phyloP scores from a whole-genome alignment of 2,797 vertebrate genomes.

The Fundulus diaphanus region DNA sequence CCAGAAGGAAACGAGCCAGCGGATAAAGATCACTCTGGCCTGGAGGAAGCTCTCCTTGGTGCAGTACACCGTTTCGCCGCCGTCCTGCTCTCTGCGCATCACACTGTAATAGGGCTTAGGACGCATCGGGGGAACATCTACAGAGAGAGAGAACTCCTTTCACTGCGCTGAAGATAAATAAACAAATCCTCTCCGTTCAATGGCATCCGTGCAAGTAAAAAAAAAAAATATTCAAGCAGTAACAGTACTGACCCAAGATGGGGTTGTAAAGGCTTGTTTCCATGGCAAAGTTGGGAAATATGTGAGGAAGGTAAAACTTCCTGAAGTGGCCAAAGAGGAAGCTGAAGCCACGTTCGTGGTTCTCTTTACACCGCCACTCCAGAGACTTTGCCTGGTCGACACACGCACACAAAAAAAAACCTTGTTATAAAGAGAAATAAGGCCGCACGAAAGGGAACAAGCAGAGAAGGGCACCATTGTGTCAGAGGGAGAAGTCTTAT shows the following conservation, averaged over 20 bases:
- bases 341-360: conserved; percentile 97
- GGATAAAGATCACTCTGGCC: conserved; percentile 95
- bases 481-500: conserved; percentile 47
- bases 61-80: conserved; percentile 91
- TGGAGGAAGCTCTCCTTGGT: conserved; percentile 98
- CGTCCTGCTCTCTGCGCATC: conserved; percentile 93
- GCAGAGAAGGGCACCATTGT: conserved; percentile 72
- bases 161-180: not conserved
- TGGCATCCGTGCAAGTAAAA: not conserved
- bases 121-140: conserved; percentile 95
- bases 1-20: conserved; percentile 99
- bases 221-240: not conserved
- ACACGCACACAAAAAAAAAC: conserved; percentile 38
- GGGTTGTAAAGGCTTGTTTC: conserved; percentile 96
- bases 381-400: conserved; percentile 92
- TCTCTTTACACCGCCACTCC: conserved; percentile 98
- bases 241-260: conserved; percentile 87
- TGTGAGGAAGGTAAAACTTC: conserved; percentile 98
- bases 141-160: conserved; percentile 13
- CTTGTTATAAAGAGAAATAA: conserved; percentile 44
- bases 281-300: conserved; percentile 97
- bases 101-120: conserved; percentile 94
- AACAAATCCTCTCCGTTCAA: not conserved
- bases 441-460: conserved; percentile 44
- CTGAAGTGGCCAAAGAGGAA: conserved; percentile 98